These are phyloP conservation scores for Loripinus fragilis DNA, from an alignment of 2,888 invertebrate species.

Conservation along the genomic window DNA sequence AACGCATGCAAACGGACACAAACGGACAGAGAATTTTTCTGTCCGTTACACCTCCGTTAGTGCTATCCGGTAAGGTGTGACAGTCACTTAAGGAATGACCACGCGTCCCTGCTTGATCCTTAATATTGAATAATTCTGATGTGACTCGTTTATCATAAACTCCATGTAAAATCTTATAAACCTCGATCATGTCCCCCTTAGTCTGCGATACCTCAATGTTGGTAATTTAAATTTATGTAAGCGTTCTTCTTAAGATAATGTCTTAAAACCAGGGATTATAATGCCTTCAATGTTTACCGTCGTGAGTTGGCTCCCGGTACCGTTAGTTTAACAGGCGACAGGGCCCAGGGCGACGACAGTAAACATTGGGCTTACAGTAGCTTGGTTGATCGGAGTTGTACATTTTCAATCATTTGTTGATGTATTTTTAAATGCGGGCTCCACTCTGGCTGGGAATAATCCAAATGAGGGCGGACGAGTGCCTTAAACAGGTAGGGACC, in stretches of 20 bases:
- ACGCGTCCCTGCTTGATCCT: background rate
- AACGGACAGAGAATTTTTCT: no score
- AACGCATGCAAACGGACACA: no score
- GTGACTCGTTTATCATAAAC: constrained; percentile 9
- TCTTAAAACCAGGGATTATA: background rate
- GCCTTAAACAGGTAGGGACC: no score
- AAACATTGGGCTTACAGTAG: no score
- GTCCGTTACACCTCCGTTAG: no score
- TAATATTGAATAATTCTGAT: background rate
- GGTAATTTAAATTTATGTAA: background rate
- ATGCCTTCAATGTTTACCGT: no score
- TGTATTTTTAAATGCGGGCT: background rate
- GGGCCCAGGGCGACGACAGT: no score
- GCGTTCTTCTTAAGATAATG: background rate
- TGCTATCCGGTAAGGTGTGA: no score
- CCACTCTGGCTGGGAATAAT: background rate
- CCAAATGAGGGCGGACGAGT: background rate
- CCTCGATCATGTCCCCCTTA: constrained; percentile 28
- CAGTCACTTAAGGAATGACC: no score
- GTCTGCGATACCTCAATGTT: background rate
- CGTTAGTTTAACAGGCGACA: no score
- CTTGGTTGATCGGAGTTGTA: background rate
- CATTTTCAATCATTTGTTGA: background rate
- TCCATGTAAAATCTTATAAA: constrained; percentile 15
- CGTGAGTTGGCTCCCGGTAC: no score